Evolutionary conservation across 2,113 vertebrate genomes (phyloP).

Genomic region (Geococcyx californianus): DNA sequence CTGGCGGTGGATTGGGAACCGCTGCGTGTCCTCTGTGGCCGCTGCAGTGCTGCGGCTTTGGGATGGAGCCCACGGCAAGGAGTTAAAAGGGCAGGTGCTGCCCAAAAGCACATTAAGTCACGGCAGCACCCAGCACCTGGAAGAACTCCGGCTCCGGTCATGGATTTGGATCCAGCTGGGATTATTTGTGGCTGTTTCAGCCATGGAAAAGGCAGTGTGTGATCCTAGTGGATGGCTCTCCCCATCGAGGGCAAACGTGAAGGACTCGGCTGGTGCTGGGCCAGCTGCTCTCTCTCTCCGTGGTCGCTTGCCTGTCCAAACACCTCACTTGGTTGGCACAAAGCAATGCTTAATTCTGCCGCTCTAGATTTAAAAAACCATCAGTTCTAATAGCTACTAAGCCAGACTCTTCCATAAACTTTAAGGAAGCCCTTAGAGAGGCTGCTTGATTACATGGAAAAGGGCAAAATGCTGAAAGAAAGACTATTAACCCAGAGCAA

Average conservation of each 20-base stretch:
- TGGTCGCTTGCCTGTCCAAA: background rate
- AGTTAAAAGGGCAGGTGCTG: background rate
- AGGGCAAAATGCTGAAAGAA: background rate
- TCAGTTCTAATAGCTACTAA: background rate
- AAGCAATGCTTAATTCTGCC: background rate
- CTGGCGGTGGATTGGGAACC: background rate
- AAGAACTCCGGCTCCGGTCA: background rate
- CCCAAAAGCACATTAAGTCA: background rate
- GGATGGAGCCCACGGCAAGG: background rate
- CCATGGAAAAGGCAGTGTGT: background rate
- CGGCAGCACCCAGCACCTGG: background rate
- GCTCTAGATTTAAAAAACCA: background rate
- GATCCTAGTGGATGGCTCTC: conserved; percentile 25
- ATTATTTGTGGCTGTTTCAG: background rate
- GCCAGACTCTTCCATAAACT: background rate
- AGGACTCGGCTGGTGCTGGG: background rate
- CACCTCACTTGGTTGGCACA: accelerated
- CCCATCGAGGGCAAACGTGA: background rate
- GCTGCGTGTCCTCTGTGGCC: background rate
- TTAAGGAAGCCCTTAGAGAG: background rate
- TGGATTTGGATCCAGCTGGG: background rate
- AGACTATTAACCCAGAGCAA: background rate
- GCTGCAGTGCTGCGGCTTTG: accelerated
- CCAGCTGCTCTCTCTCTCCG: background rate
- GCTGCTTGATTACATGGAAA: background rate